Evolutionary conservation across 2,113 vertebrate genomes (phyloP), one percentile per base, ranked within the genome.

Genomic region (Emydura subglobosa): DNA sequence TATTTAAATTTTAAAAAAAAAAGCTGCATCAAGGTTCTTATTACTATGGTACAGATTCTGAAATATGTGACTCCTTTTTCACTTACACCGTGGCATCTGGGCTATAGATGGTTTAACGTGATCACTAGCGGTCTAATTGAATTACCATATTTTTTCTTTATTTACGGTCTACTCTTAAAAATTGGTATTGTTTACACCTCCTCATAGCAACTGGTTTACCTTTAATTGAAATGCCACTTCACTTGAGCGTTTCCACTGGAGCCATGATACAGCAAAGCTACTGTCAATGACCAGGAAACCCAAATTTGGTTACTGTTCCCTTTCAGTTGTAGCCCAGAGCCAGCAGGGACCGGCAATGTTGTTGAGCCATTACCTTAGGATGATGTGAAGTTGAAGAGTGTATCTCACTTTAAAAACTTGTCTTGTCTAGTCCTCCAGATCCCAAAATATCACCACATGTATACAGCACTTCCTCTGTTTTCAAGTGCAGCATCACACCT

Each of bases 1-100:
- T 11, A 53, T 72, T 31, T 83, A 95, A 6, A 47, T 47, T 47
- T 47, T 47, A 6, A 6, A 6, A 6, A 47, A 88, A 93, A 88
- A 88, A 90, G 76, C 87, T 21, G 0, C 96, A 95, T 86, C 7
- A 92, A 31, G 10, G 6, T 85, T 91, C 19, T 19, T 85, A 27
- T 17, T 88, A 31, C 65, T 82, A 44, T 54, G 90, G 86, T 96
- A 93, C 55, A 42, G 89, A 91, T 72, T 65, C 83, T 74, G 65
- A 94, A 83, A 91, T 86, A 93, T 96, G 83, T 91, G 83, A 47
- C 86, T 85, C 25, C 42, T 44, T 94, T 95, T 31, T 42, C 9
- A 14, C 91, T 95, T 94, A 47, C 39, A 74, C 31, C 13, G 4
- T 92, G n/a, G 76, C 85, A 83, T 91, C 79, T 94, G 89, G 84